Percentiles rank a stretch among this genome's conserved stretches.
Evolutionary conservation across 2,797 vertebrate genomes (phyloP).

Genomic region (Mus minutoides): DNA sequence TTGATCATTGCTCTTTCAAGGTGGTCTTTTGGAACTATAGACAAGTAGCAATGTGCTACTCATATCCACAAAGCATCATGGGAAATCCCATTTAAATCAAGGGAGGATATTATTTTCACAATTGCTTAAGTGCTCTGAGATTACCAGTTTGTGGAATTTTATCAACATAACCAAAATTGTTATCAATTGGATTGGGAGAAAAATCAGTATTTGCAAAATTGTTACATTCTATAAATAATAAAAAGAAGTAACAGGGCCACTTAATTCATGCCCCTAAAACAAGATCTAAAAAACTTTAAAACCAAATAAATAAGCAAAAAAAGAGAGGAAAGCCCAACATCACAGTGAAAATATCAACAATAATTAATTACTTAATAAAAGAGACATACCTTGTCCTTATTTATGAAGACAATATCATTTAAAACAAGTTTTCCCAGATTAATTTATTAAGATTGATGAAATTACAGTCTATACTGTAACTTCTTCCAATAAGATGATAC

Average conservation of each 20-base stretch:
- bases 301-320: slow-evolving; percentile 50
- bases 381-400: slow-evolving; percentile 66
- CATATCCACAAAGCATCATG: not conserved
- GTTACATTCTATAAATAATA: not conserved
- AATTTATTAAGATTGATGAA: slow-evolving; percentile 77
- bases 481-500: slow-evolving; percentile 68
- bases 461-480: slow-evolving; percentile 77
- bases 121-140: slow-evolving; percentile 11
- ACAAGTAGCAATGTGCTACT: not conserved
- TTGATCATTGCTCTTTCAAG: slow-evolving; percentile 17
- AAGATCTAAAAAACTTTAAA: slow-evolving; percentile 10
- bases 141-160: not conserved
- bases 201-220: slow-evolving; percentile 27
- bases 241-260: not conserved
- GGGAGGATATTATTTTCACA: not conserved
- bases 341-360: slow-evolving; percentile 43
- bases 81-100: slow-evolving; percentile 40
- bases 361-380: slow-evolving; percentile 65
- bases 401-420: slow-evolving; percentile 56
- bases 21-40: slow-evolving; percentile 6
- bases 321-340: not conserved
- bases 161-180: not conserved
- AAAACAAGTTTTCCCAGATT: slow-evolving; percentile 65
- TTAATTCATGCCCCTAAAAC: not conserved
- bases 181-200: not conserved